Base-by-base conservation (phyloP, 2,888 invertebrate genomes). In the Drosophila paucipuncta region DNA sequence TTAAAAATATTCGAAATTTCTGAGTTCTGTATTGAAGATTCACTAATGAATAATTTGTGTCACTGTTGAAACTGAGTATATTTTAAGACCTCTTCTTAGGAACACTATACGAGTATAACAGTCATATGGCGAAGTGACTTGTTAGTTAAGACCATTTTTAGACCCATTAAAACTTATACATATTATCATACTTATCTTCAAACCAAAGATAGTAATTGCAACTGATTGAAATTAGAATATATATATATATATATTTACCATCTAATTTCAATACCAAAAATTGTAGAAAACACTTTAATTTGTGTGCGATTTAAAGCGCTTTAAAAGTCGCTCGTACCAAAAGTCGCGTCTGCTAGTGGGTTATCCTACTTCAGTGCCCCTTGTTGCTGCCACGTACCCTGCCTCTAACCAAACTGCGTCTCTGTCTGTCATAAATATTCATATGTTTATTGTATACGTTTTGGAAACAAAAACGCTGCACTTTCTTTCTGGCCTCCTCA, bases 371-470 rank as follows among this genome's bases (percentile, higher is more conserved):
- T 25, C 47, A 25, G 47, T 25, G 47, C 50, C n/a, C 43, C 33
- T 37, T 55, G 7, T 13, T 66, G 31, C 25, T 25, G 18, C 4
- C 18, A 16, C 11, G 4, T 47, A 28, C 7, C 6, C 28, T n/a
- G 37, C 9, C 39, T 22, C 53, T 49, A 7, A 47, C 43, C 13
- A 18, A 28, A 11, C 35, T 9, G 22, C 18, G 18, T 41, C 33
- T 33, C 41, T 59, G 75, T 62, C 78, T 67, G 73, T 68, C 81
- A 85, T 89, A 76, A 89, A 89, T 89, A 85, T 89, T 85, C 81
- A 83, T 89, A 89, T 89, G 81, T 83, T 83, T 85, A 86, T 89
- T 85, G 75, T 72, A 86, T 80, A 69, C 66, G 52, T 30, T 68
- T 54, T 64, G 35, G 59, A 69, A 64, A 58, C 63, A 63, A 69